Percentiles rank a stretch among this genome's conserved stretches.
Evolutionary conservation across 2,113 vertebrate species (phyloP).

Genomic region (Pterocles orientalis): DNA sequence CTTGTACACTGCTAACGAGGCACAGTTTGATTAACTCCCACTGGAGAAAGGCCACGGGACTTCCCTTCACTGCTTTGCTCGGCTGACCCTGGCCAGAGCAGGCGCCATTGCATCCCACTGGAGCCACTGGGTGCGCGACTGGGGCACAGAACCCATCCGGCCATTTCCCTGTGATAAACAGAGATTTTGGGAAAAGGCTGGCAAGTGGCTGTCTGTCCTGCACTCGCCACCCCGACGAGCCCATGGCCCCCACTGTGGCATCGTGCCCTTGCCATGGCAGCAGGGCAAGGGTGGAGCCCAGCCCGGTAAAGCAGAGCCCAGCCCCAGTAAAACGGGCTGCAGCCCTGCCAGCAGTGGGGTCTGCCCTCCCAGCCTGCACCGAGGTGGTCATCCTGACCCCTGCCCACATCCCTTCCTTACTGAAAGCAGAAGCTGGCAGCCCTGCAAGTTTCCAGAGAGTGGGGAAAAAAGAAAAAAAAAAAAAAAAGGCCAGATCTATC

Average conservation of each 20-base stretch:
- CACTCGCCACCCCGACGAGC: rapidly evolving
- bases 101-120: not conserved
- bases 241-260: rapidly evolving
- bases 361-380: not conserved
- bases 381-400: not conserved
- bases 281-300: not conserved
- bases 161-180: rapidly evolving
- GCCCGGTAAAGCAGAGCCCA: not conserved
- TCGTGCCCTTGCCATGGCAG: too few relatives aligned
- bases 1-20: not conserved
- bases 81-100: rapidly evolving
- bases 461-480: rapidly evolving
- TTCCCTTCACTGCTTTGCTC: not conserved
- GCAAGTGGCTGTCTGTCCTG: not conserved
- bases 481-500: not conserved
- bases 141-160: not conserved
- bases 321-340: not conserved
- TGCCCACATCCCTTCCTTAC: not conserved
- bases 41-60: not conserved
- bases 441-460: not conserved
- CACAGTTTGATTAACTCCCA: not conserved
- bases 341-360: not conserved
- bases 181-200: not conserved
- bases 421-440: not conserved
- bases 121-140: not conserved